phyloP scores from a whole-genome alignment of 1,140 invertebrate genomes.

The Leguminivora glycinivorella region DNA sequence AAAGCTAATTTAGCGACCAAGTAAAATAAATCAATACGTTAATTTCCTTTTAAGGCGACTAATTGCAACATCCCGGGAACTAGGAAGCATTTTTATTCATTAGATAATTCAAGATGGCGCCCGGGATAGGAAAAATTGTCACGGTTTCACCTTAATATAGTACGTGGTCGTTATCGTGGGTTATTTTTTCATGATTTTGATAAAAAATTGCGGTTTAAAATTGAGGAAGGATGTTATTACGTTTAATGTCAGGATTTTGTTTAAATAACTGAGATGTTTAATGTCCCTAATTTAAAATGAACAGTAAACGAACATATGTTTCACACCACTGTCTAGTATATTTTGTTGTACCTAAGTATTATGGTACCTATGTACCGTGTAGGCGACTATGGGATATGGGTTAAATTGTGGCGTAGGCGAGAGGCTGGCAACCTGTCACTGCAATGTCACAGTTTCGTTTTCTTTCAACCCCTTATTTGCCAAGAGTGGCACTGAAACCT shows the following conservation, averaged over 20 bases:
- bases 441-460: too few species aligned
- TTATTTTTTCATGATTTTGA: conserved; percentile 75
- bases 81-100: conserved; percentile 75
- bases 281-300: neutral
- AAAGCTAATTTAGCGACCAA: conserved; percentile 36
- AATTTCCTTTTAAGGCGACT: conserved; percentile 60
- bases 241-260: conserved; percentile 6
- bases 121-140: conserved; percentile 72
- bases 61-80: conserved; percentile 61
- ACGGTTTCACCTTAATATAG: conserved; percentile 74
- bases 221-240: conserved; percentile 21
- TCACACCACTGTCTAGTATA: too few species aligned
- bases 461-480: too few species aligned
- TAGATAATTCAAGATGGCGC: conserved; percentile 71
- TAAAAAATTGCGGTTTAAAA: conserved; percentile 29
- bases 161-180: conserved; percentile 59
- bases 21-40: conserved; percentile 35
- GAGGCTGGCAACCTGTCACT: too few species aligned
- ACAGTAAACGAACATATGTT: too few species aligned
- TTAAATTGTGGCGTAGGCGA: too few species aligned
- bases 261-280: neutral
- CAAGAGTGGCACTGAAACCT: too few species aligned
- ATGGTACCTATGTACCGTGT: too few species aligned
- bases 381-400: too few species aligned
- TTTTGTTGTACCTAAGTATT: too few species aligned